These are phyloP conservation scores for Dysmachus trigonus DNA, from an alignment of 2,888 invertebrate genomes.

Conservation along the genomic window DNA sequence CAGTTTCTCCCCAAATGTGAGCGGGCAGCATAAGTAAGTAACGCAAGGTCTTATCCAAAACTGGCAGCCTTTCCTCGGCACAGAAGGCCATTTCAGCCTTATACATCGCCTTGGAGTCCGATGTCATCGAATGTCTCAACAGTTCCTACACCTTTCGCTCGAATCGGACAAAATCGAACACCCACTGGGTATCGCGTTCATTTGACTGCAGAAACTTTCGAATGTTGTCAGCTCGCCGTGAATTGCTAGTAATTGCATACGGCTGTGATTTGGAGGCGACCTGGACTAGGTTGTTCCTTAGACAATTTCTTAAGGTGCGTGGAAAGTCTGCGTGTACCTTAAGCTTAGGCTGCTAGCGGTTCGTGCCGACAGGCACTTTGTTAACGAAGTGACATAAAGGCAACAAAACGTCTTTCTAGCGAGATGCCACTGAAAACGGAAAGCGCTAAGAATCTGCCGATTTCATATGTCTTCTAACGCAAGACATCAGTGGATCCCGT, in stretches of 20 bases:
- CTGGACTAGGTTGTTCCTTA: background rate
- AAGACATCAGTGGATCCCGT: background rate
- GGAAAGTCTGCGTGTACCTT: background rate
- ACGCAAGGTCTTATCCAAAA: constrained; percentile 28
- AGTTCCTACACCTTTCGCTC: constrained; percentile 41
- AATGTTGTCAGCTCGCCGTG: background rate
- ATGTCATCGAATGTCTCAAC: constrained; percentile 36
- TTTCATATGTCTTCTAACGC: background rate
- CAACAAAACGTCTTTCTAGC: background rate
- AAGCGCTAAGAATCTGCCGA: constrained; percentile 16
- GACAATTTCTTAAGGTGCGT: background rate
- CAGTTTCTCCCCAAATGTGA: constrained; percentile 4
- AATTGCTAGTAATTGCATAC: constrained; percentile 27
- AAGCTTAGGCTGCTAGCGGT: background rate
- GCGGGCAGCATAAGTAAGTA: background rate
- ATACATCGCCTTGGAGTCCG: constrained; percentile 19
- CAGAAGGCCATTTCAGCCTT: constrained; percentile 17
- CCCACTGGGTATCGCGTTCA: constrained; percentile 36
- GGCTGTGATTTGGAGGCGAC: background rate
- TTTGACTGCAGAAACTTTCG: constrained; percentile 3
- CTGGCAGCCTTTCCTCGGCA: background rate
- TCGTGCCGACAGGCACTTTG: background rate
- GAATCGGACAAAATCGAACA: constrained; percentile 41
- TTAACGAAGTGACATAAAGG: background rate
- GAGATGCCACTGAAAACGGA: background rate